Conservation (phyloP, 2,113 vertebrate species). For the Ailuropoda melanoleuca region DNA sequence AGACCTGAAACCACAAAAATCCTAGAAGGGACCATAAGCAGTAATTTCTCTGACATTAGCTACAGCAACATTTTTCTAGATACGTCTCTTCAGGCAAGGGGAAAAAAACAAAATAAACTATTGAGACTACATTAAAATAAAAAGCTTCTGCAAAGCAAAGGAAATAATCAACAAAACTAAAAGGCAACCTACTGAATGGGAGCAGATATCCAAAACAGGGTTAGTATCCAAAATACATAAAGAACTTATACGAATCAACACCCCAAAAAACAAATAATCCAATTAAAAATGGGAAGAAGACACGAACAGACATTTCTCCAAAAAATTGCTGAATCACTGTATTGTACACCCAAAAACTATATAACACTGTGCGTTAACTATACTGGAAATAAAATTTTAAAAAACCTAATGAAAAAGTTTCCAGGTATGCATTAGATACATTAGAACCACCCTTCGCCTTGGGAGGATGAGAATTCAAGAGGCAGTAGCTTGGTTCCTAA, state of each 20-base stretch:
- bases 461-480: neutral
- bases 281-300: neutral
- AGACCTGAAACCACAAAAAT: neutral
- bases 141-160: neutral
- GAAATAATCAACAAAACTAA: neutral
- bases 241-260: neutral
- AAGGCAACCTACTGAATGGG: neutral
- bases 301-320: neutral
- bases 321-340: no score
- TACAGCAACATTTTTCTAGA: neutral
- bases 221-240: neutral
- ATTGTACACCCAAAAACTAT: no score
- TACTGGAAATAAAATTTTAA: no score
- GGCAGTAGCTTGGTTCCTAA: neutral
- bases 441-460: no score
- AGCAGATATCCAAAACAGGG: neutral
- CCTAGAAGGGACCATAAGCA: neutral
- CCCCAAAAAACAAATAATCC: neutral
- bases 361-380: no score
- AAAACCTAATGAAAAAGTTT: no score
- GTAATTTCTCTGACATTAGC: neutral
- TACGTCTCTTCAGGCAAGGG: neutral
- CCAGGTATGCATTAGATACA: no score
- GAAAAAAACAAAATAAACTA: neutral
- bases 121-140: neutral